These are phyloP conservation scores for Andrena fulva DNA, from an alignment of 2,888 invertebrate genomes.

Conservation along the genomic window DNA sequence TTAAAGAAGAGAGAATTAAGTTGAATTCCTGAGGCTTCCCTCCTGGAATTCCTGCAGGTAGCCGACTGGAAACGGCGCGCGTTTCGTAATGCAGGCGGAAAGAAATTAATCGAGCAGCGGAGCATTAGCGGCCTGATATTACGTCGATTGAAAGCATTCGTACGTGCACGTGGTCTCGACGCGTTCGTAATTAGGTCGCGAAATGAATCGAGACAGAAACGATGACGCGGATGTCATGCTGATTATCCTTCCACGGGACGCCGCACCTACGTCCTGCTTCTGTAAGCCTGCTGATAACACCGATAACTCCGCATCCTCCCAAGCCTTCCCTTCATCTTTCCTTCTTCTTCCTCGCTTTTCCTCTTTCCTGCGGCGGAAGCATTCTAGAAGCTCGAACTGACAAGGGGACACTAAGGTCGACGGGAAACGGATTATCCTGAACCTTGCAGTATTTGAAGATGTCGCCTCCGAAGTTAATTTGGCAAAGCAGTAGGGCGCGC, in stretches of 20 bases:
- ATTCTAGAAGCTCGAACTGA: background rate
- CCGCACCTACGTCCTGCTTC: constrained; percentile 46
- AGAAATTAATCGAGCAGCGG: constrained; percentile 47
- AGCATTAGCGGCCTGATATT: constrained; percentile 25
- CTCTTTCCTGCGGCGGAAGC: background rate
- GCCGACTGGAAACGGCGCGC: constrained; percentile 30
- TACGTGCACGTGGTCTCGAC: background rate
- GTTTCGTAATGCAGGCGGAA: constrained; percentile 51
- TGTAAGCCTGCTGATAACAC: constrained; percentile 5
- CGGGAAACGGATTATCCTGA: too few species aligned
- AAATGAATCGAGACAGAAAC: constrained; percentile 32
- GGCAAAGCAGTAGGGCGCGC: too few species aligned
- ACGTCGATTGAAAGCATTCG: constrained; percentile 23
- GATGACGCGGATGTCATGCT: background rate
- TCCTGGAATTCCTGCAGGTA: constrained; percentile 33
- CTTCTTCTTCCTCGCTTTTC: background rate
- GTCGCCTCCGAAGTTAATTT: too few species aligned
- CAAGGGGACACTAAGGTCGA: too few species aligned
- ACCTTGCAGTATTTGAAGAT: too few species aligned
- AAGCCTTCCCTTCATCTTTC: background rate
- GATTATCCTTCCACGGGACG: constrained; percentile 38
- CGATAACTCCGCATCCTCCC: constrained; percentile 10
- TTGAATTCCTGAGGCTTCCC: constrained; percentile 19
- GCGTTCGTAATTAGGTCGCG: constrained; percentile 40
- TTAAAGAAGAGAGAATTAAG: constrained; percentile 36